phyloP scores from a whole-genome alignment of 2,113 vertebrate genomes.

The Pygoscelis antarcticus region DNA sequence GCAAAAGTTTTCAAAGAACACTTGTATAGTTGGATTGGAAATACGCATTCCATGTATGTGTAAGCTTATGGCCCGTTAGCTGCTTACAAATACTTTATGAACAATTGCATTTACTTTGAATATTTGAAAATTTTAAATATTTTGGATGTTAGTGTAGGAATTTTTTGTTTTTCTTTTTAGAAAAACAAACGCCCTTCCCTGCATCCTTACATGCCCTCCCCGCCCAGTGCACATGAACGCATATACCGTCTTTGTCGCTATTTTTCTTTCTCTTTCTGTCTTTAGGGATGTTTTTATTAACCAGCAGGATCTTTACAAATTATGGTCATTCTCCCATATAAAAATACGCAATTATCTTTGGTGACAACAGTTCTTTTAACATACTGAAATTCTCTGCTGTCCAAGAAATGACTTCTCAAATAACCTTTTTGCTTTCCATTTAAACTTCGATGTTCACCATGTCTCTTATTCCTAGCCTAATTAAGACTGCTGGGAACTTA shows the following conservation, averaged over 20 bases:
- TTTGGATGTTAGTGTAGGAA: background rate
- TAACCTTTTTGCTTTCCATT: background rate
- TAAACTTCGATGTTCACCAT: background rate
- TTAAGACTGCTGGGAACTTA: slow-evolving; percentile 1
- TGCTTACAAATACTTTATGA: background rate
- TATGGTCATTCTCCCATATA: background rate
- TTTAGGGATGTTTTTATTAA: background rate
- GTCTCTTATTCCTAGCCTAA: background rate
- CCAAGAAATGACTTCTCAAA: background rate
- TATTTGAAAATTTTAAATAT: background rate
- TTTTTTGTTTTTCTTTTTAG: background rate
- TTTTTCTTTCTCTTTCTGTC: background rate
- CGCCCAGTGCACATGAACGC: fast-evolving
- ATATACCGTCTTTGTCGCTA: background rate
- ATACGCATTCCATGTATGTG: fast-evolving
- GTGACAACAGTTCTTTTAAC: background rate
- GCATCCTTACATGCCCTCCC: background rate
- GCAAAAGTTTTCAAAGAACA: background rate
- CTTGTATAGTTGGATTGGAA: background rate
- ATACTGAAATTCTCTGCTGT: background rate
- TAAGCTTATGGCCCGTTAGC: background rate
- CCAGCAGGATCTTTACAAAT: background rate
- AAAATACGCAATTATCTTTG: background rate
- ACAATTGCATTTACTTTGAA: background rate
- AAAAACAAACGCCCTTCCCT: background rate